These are phyloP conservation scores for Amblyraja radiata DNA, from an alignment of 2,797 vertebrate genomes.

Conservation along the genomic window DNA sequence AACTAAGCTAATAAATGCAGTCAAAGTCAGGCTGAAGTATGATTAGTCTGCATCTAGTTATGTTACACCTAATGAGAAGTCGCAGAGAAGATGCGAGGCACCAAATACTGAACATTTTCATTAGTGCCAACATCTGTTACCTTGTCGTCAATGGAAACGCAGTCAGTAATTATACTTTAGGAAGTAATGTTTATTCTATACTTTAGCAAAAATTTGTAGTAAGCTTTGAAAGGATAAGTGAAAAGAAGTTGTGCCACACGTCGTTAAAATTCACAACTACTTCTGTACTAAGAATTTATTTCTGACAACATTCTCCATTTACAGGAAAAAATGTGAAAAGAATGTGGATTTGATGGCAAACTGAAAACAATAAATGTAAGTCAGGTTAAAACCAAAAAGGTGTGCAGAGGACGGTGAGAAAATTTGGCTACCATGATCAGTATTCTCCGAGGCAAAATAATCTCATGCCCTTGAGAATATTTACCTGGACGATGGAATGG, in stretches of 20 bases:
- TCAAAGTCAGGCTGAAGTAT: background rate
- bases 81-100: background rate
- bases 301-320: background rate
- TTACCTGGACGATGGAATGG: background rate
- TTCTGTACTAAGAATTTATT: background rate
- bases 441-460: background rate
- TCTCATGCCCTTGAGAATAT: background rate
- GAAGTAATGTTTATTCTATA: background rate
- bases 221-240: background rate
- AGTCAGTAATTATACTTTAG: background rate
- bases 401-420: background rate
- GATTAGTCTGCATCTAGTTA: background rate
- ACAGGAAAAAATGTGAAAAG: background rate
- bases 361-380: too few relatives aligned
- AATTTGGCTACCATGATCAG: background rate
- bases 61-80: background rate
- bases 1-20: background rate
- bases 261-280: background rate
- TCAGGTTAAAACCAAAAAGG: background rate
- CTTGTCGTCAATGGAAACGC: background rate
- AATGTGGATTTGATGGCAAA: background rate
- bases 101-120: background rate
- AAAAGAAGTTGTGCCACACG: background rate
- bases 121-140: background rate
- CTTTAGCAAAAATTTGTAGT: background rate